Conservation (phyloP, 2,888 invertebrate species). For the Phrixothrix hirtus region DNA sequence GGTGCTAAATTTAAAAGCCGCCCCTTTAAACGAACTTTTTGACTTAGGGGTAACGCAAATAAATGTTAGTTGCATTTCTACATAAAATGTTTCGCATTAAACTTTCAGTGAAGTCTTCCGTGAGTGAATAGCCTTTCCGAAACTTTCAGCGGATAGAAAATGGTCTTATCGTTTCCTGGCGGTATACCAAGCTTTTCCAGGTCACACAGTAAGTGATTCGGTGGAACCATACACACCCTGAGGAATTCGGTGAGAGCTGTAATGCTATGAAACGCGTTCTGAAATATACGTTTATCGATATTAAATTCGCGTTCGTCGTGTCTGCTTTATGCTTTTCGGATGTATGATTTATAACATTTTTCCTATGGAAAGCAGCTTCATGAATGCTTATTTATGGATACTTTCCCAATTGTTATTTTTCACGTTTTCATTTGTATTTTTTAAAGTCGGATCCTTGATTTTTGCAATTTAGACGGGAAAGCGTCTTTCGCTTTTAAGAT, state of each 20-base stretch:
- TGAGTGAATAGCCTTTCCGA: not conserved
- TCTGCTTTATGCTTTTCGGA: slow-evolving; percentile 18
- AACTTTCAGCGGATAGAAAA: not conserved
- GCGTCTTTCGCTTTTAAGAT: no score
- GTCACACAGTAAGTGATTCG: not conserved
- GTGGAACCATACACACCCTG: not conserved
- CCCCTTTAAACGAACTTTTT: no score
- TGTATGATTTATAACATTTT: slow-evolving; percentile 13
- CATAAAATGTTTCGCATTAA: not conserved
- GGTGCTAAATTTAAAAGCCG: no score
- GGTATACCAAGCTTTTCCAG: not conserved
- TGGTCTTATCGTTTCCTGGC: not conserved
- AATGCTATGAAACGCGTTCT: slow-evolving; percentile 5
- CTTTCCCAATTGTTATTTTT: not conserved
- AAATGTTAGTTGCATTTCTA: no score
- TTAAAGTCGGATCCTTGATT: not conserved
- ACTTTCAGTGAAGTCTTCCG: not conserved
- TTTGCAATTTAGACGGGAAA: no score
- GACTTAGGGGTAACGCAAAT: no score
- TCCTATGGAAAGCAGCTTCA: not conserved
- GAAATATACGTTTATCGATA: slow-evolving; percentile 21
- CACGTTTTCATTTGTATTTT: no score
- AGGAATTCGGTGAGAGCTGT: not conserved
- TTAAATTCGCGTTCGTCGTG: slow-evolving; percentile 18
- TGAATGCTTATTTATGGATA: not conserved